Base-by-base conservation (phyloP, 2,888 invertebrate genomes). In the Pharmacophagus antenor region DNA sequence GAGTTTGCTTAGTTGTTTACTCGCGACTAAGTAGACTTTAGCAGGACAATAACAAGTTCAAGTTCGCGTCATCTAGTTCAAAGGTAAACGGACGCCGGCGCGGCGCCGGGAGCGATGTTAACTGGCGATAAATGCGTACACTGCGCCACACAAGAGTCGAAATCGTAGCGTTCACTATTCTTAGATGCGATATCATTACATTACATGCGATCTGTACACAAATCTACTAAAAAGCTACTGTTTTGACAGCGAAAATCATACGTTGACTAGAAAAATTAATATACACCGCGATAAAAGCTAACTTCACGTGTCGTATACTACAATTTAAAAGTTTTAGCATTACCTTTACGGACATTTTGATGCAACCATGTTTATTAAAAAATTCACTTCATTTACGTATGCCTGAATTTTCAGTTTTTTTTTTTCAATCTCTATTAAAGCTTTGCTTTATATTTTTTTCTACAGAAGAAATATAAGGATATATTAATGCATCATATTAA, bases 11-110 rank as follows among this genome's bases (percentile, higher is more conserved):
- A n/a, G n/a, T n/a, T n/a, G n/a, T n/a, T n/a, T n/a, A n/a, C n/a
- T n/a, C n/a, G n/a, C n/a, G n/a, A n/a, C n/a, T 37, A 44, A 44
- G 1, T 44, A 15, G 8, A 37, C 12, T 54, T 44, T 54, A 18
- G 7, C 23, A 21, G 31, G 17, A 21, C 22, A n/a, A 44, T 17
- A 23, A 41, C 15, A 60, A 65, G 78, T 77, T 80, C 75, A 79
- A 79, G 79, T 72, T 76, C 74, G 68, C 49, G 69, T 69, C 25
- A 72, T 69, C 31, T 72, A 70, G 76, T 76, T 74, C 75, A 76
- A 71, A 80, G 77, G 79, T 77, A 79, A 77, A 76, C 62, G 70
- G 42, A 69, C 69, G 73, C 55, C 67, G 67, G 63, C 64, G 67
- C 67, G 67, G 63, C 64, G 67, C 61, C 61, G 66, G 62, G 61